Evolutionary conservation across 2,888 invertebrate species (phyloP), one percentile per base, ranked within the genome.

Genomic region (Heliconius erato): DNA sequence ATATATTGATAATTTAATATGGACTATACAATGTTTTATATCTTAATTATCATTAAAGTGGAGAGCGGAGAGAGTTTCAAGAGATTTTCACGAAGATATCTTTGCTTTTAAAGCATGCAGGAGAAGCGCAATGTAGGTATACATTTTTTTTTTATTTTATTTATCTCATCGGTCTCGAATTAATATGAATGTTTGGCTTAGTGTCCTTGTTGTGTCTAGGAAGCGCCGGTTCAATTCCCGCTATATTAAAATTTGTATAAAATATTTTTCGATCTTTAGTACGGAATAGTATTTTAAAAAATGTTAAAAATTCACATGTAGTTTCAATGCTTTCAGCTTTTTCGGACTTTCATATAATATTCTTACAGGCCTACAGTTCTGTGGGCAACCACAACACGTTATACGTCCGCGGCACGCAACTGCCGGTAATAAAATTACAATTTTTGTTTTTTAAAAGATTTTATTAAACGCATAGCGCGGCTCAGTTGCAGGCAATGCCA

Each of bases 331-430:
- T 28, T 28, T 28, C 28, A 44, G 44, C 28, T 78, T 79, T 54
- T 35, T n/a, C n/a, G 23, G 32, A 72, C 63, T 82, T 74, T 82
- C 28, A 63, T 81, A 49, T 74, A 67, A 81, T 83, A 74, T 81
- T 79, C 54, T 76, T 28, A 81, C 74, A 79, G 49, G 74, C 59
- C 78, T 81, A 69, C 69, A 65, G 69, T 79, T 76, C 79, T 76
- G 83, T 65, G 83, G 83, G 49, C 49, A n/a, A 81, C 83, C 83
- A 49, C 83, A 79, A 81, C 74, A 79, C 74, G 83, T 77, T 78
- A 71, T 79, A 74, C 49, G 76, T 81, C 79, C 65, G 74, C 68
- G 74, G 68, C 74, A 65, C 72, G 79, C 69, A 49, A 71, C 28
- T 59, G 81, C 12, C 54, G 35, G 74, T 76, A 79, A 76, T 81